Percentiles rank a stretch among this genome's conserved stretches.
Evolutionary conservation across 2,797 vertebrate genomes (phyloP).

Genomic region (Acrossocheilus fasciatus): DNA sequence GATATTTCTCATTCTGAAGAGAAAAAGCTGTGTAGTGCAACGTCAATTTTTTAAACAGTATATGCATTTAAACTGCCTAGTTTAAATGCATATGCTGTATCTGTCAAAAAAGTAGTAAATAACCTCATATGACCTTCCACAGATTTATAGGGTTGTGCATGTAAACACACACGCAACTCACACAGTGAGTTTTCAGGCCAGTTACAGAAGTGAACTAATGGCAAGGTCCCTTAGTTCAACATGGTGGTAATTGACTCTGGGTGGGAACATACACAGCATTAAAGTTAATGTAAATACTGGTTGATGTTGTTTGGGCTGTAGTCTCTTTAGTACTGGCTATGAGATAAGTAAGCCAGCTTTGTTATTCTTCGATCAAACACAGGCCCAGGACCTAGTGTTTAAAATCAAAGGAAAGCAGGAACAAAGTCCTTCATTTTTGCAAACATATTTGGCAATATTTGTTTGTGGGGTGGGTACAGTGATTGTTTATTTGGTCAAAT

Average conservation of each 20-base stretch:
- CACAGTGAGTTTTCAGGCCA: too few species aligned
- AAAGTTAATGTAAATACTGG: constrained; percentile 66
- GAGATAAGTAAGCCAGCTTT: constrained; percentile 69
- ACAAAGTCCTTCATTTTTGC: constrained; percentile 36
- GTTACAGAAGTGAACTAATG: background rate
- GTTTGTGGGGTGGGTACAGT: constrained; percentile 19
- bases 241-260: constrained; percentile 55
- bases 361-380: constrained; percentile 71
- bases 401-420: constrained; percentile 54
- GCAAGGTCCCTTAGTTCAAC: constrained; percentile 6
- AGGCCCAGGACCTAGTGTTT: constrained; percentile 48
- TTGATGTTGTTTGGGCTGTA: constrained; percentile 61
- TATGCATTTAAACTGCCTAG: too few species aligned
- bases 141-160: background rate
- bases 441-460: constrained; percentile 49
- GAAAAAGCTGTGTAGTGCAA: too few species aligned
- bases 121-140: background rate
- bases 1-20: too few species aligned
- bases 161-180: too few species aligned
- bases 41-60: too few species aligned
- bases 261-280: constrained; percentile 72
- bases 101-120: background rate
- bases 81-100: background rate
- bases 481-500: constrained; percentile 36
- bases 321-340: constrained; percentile 62